Evolutionary conservation across 2,113 vertebrate species (phyloP), one percentile per base, ranked within the genome.

Genomic region (Nycticorax nycticorax): DNA sequence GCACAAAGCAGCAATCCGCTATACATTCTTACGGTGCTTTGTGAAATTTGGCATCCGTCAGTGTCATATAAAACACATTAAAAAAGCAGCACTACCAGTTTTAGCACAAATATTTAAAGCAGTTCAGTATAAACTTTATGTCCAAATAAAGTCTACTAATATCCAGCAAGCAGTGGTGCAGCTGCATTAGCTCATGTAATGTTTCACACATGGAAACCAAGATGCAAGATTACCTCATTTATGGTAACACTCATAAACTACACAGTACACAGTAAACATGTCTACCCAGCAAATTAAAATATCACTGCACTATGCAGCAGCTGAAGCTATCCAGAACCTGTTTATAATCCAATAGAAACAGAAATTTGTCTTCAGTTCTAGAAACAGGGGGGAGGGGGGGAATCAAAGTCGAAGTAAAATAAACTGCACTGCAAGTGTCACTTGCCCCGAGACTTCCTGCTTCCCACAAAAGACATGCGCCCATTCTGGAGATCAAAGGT

Each of bases 261-360:
- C 97, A 89, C 89, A 96, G 97, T 98, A 98, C 97, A 98, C 98
- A 98, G 99, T 98, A 99, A 99, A 99, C 98, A 99, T 98, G 98
- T 99, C 99, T 98, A 94, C 97, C 94, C 97, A 97, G 97, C 97
- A 98, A 98, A 98, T 98, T 98, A 99, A 98, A 98, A 98, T 98
- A 98, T 97, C 97, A 96, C 97, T 98, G 91, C 82, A 95, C 96
- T 96, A 96, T 96, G 98, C 96, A 98, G 98, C 98, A 98, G 81
- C 97, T 99, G 98, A 99, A 96, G 83, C 91, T 98, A 95, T 98
- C 94, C 97, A 97, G 97, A 97, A 97, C 95, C 95, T 98, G 95
- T 98, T 98, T 98, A 97, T 97, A 98, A 98, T 96, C 96, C 93
- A 97, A 97, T 96, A 97, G 97, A 98, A 98, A 97, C 92, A 98